Evolutionary conservation across 2,888 invertebrate species (phyloP), one percentile per base, ranked within the genome.

Genomic region (Campopleginae sp.): DNA sequence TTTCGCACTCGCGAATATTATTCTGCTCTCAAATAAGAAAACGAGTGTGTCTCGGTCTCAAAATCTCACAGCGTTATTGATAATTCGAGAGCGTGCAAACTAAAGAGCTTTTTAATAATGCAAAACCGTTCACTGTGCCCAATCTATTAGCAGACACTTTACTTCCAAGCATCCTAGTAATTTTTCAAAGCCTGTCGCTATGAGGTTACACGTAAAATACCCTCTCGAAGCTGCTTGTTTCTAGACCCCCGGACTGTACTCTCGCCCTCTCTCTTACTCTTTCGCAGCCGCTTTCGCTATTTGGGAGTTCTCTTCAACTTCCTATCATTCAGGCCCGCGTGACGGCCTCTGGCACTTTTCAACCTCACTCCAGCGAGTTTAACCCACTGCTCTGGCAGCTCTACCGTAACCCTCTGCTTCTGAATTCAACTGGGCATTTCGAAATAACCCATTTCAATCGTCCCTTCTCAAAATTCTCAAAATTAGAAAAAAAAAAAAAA

Each of bases 111-210:
- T 80, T 83, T 86, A 85, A 82, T 87, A 87, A 88, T 88, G 87
- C 87, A 86, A 88, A 89, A 89, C 88, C 87, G 86, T 89, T 88
- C 86, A 86, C 85, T 74, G 82, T 86, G 81, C 83, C 87, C 86
- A 86, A 89, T 89, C 87, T 89, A 89, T 90, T 89, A 89, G 88
- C 89, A 87, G 88, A 88, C 89, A 89, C 88, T 90, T 89, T 89
- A 89, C 88, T 88, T 88, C 44, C 88, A 86, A 89, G 87, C 87
- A 89, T 89, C 86, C 78, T 54, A 82, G 88, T 88, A 88, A 90
- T 89, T 89, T 90, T 89, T 90, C 90, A 90, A 83, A 86, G 74
- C 87, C 89, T 89, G 90, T 90, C 89, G 87, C 88, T 88, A 88
- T 88, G 90, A 88, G 89, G 89, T 89, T 88, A 89, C 87, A 86